Evolutionary conservation across 2,113 vertebrate species (phyloP).

Genomic region (Meles meles): DNA sequence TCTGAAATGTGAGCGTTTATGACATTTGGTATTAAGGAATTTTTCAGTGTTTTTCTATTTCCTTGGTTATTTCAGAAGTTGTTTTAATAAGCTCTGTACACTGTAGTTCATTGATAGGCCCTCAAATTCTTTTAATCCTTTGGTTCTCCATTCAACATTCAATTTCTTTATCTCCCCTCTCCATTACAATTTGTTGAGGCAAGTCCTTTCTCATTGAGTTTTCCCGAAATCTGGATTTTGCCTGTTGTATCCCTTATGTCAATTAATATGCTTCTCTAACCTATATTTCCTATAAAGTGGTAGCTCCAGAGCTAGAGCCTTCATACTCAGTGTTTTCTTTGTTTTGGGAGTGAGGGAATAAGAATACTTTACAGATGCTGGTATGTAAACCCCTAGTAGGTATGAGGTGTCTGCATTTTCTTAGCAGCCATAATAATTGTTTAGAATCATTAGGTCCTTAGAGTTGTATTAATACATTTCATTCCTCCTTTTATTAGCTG

Average conservation of each 20-base stretch:
- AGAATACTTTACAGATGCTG: background rate
- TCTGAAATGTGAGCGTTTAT: background rate
- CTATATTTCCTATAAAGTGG: background rate
- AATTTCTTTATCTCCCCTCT: background rate
- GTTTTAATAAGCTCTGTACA: background rate
- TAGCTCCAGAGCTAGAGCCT: background rate
- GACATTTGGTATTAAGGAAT: background rate
- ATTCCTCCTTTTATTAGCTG: background rate
- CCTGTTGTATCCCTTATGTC: background rate
- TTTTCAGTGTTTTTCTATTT: background rate
- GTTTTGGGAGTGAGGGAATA: background rate
- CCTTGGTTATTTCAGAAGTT: background rate
- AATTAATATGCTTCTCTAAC: background rate
- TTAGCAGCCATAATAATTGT: background rate
- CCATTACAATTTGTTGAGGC: background rate
- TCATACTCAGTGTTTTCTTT: background rate
- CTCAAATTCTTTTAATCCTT: background rate
- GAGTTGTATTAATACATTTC: background rate
- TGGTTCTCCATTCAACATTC: background rate
- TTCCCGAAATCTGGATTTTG: background rate
- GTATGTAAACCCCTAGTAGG: background rate
- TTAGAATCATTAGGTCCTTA: background rate
- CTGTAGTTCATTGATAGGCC: background rate
- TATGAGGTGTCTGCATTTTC: background rate
- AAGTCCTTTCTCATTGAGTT: background rate